A percentile compares a stretch with the other conserved stretches of the same genome.
phyloP scores from a whole-genome alignment of 1,140 invertebrate species.

The Zaprionus vittiger region DNA sequence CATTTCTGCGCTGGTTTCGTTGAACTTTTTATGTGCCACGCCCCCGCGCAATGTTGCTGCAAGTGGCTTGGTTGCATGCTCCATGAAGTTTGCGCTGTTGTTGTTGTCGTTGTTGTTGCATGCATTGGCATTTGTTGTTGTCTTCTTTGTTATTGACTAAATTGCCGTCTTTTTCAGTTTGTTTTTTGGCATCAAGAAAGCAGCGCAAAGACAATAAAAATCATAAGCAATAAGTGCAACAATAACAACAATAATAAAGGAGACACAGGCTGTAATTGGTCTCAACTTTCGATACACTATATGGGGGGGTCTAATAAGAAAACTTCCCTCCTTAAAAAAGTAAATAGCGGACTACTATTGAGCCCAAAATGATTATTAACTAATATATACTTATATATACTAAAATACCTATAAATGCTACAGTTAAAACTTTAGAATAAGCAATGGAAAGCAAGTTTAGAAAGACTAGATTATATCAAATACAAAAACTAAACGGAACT shows the following conservation, averaged over 20 bases:
- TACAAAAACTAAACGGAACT: neutral
- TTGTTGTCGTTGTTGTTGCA: slow-evolving; percentile 11
- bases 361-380: too few relatives aligned
- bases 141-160: slow-evolving; percentile 56
- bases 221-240: slow-evolving; percentile 10
- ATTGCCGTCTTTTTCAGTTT: slow-evolving; percentile 44
- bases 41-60: slow-evolving; percentile 22
- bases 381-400: too few relatives aligned
- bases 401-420: too few relatives aligned
- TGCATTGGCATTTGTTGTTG: slow-evolving; percentile 20
- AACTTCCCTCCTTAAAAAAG: too few relatives aligned
- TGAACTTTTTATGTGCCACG: slow-evolving; percentile 51
- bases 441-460: neutral
- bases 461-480: neutral
- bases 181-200: slow-evolving; percentile 27
- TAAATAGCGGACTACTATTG: too few relatives aligned
- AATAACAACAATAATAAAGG: neutral
- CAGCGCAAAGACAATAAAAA: slow-evolving; percentile 11
- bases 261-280: neutral
- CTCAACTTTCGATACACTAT: neutral
- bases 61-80: neutral
- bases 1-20: slow-evolving; percentile 40
- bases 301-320: too few relatives aligned
- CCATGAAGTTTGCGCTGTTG: slow-evolving; percentile 2
- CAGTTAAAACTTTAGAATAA: too few relatives aligned